A percentile compares a stretch with the other conserved stretches of the same genome.
Conservation (phyloP, 1,140 invertebrate species). For the Catajapyx aquilonaris region DNA sequence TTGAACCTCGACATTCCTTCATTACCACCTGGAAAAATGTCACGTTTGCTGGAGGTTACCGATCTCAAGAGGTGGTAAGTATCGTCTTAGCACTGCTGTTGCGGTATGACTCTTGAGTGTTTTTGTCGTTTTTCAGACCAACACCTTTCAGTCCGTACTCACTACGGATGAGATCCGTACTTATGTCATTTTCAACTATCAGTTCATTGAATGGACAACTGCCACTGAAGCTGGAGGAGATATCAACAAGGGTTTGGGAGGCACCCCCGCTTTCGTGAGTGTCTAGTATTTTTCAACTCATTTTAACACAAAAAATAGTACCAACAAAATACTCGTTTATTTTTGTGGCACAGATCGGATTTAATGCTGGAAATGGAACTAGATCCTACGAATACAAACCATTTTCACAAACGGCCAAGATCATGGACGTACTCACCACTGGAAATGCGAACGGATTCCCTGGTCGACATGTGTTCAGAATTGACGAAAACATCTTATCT, state of each 20-base stretch:
- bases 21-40: constrained; percentile 94
- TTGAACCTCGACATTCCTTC: constrained; percentile 66
- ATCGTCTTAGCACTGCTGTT: not conserved
- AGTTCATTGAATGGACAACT: constrained; percentile 68
- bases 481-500: constrained; percentile 82
- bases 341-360: constrained; percentile 47
- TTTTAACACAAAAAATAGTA: not conserved
- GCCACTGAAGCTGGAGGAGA: constrained; percentile 80
- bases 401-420: constrained; percentile 67
- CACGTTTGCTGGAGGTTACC: constrained; percentile 68
- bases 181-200: constrained; percentile 87
- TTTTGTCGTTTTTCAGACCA: constrained; percentile 36
- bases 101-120: not conserved
- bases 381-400: constrained; percentile 71
- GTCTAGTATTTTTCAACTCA: too few relatives aligned
- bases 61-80: constrained; percentile 48
- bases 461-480: constrained; percentile 79
- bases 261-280: constrained; percentile 66
- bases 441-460: constrained; percentile 73
- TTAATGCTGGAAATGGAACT: constrained; percentile 88
- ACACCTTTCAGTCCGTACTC: constrained; percentile 83
- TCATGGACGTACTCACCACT: constrained; percentile 54
- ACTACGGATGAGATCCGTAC: constrained; percentile 85
- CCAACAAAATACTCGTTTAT: constrained; percentile 8
- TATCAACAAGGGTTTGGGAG: constrained; percentile 64